Evolutionary conservation across 2,888 invertebrate species (phyloP).

Genomic region (Folsomia manolachei): DNA sequence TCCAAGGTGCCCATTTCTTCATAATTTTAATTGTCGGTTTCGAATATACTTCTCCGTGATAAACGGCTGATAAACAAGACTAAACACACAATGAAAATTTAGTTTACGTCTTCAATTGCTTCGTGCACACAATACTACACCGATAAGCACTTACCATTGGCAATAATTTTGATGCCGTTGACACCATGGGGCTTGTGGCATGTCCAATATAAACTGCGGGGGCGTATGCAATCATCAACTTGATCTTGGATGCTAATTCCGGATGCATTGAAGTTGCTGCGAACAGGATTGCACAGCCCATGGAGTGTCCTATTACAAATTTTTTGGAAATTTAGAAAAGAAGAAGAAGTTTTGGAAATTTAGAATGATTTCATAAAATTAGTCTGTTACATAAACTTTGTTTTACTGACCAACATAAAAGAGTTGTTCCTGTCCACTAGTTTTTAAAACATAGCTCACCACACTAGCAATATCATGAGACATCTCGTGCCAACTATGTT

Average conservation of each 20-base stretch:
- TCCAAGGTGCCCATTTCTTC: background rate
- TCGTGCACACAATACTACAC: too few species aligned
- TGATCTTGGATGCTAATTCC: background rate
- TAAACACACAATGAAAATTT: background rate
- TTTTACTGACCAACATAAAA: background rate
- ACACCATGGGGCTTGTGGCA: background rate
- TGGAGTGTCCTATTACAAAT: conserved; percentile 7
- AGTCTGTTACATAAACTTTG: background rate
- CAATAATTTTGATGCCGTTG: background rate
- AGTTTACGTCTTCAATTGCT: too few species aligned
- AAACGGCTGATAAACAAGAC: background rate
- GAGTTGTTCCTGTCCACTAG: background rate
- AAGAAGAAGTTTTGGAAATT: too few species aligned
- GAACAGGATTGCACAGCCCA: conserved; percentile 3
- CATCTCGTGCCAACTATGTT: background rate
- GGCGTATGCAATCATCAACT: conserved; percentile 3
- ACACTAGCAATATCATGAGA: background rate
- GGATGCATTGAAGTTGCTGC: background rate
- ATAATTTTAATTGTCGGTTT: background rate
- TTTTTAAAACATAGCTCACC: conserved; percentile 1
- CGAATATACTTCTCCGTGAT: background rate
- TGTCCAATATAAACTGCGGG: conserved; percentile 1
- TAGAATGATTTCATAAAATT: background rate
- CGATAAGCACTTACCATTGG: too few species aligned
- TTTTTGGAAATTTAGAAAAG: too few species aligned